Percentiles rank a stretch among this genome's conserved stretches.
Evolutionary conservation across 2,113 vertebrate species (phyloP).

Genomic region (Edolisoma coerulescens): DNA sequence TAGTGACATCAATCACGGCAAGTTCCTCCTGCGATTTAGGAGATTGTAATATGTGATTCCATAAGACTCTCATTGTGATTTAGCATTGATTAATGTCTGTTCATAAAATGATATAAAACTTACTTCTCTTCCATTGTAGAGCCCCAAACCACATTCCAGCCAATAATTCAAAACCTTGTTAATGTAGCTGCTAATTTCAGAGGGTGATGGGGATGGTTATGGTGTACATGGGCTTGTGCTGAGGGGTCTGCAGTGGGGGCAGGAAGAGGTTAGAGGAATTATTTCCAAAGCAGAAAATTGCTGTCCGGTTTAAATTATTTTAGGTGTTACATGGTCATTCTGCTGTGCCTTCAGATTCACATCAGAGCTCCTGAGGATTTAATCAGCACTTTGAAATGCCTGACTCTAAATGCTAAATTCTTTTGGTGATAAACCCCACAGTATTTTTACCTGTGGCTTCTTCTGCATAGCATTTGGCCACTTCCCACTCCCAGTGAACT

Average conservation of each 20-base stretch:
- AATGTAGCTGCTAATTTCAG: constrained; percentile 50
- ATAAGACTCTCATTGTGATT: constrained; percentile 51
- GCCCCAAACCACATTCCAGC: background rate
- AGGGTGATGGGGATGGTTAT: constrained; percentile 10
- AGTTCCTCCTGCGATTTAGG: constrained; percentile 5
- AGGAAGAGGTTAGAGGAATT: constrained; percentile 27
- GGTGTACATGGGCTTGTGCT: background rate
- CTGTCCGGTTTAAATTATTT: background rate
- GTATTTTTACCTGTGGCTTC: background rate
- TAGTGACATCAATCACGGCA: background rate
- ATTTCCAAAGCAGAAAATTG: constrained; percentile 42
- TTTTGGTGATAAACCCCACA: background rate
- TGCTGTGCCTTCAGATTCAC: background rate
- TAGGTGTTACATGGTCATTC: background rate
- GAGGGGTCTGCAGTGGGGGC: constrained; percentile 14
- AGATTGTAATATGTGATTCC: constrained; percentile 39
- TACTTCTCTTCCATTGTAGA: constrained; percentile 13
- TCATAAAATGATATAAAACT: constrained; percentile 62
- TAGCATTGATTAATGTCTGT: constrained; percentile 45
- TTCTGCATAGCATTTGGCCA: background rate
- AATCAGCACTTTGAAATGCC: background rate
- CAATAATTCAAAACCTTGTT: constrained; percentile 54
- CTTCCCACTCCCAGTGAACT: background rate
- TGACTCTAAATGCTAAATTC: background rate
- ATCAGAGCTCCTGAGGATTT: background rate